A percentile compares a stretch with the other conserved stretches of the same genome.
Conservation (phyloP, 2,797 vertebrate species). For the Cynodonichthys magdalenae region DNA sequence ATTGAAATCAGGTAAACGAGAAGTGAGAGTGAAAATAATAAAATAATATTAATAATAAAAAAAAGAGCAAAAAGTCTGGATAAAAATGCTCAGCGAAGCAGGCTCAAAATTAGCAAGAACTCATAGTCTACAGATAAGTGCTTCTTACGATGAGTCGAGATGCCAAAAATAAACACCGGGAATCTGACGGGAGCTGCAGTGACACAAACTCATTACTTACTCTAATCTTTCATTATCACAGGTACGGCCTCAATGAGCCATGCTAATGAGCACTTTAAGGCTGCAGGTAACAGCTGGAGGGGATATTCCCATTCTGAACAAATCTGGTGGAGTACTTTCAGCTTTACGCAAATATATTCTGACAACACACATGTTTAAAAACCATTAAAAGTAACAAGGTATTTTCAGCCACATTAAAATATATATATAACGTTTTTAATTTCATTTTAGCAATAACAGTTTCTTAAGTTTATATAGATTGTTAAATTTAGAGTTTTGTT, state of each 20-base stretch:
- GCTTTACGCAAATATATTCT: background rate
- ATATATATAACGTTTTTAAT: no score
- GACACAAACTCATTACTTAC: slow-evolving; percentile 18
- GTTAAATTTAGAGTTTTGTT: background rate
- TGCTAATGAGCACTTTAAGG: slow-evolving; percentile 17
- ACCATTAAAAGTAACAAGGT: background rate
- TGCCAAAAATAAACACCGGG: slow-evolving; percentile 8
- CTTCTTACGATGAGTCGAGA: slow-evolving; percentile 4
- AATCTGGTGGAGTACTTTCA: background rate
- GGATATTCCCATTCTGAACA: slow-evolving; percentile 4
- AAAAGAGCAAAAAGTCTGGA: slow-evolving; percentile 29
- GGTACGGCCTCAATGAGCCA: slow-evolving; percentile 14
- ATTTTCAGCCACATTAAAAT: background rate
- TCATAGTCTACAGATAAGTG: slow-evolving; percentile 6
- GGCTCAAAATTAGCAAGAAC: slow-evolving; percentile 24
- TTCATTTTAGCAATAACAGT: no score
- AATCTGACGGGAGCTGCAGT: slow-evolving; percentile 9
- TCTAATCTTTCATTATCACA: slow-evolving; percentile 4
- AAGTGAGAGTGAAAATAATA: slow-evolving; percentile 59
- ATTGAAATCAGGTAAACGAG: slow-evolving; percentile 75
- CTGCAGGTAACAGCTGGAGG: slow-evolving; percentile 6
- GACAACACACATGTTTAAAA: background rate
- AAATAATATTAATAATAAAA: slow-evolving; percentile 44
- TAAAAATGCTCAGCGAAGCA: slow-evolving; percentile 34
- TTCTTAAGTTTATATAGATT: no score